Conservation (phyloP, 2,888 invertebrate species). For the Lithodes maja region DNA sequence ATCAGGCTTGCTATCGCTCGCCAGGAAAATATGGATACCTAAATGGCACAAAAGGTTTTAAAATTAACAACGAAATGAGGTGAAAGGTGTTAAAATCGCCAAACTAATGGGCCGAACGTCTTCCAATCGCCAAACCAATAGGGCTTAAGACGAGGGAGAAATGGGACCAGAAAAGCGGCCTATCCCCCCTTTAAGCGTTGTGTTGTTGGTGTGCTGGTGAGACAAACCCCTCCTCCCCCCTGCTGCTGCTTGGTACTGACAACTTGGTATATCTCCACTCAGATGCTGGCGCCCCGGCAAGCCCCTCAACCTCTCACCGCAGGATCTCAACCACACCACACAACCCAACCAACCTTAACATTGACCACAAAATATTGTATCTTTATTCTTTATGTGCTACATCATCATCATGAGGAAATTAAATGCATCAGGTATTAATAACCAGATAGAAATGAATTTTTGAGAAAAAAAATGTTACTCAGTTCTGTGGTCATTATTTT, state of each 20-base stretch:
- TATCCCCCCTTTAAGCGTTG: neutral
- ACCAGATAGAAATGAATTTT: constrained; percentile 5
- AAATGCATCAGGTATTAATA: constrained; percentile 61
- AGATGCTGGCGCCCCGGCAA: constrained; percentile 70
- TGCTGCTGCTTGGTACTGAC: constrained; percentile 66
- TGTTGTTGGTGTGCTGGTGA: constrained; percentile 43
- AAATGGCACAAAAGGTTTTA: too few species aligned
- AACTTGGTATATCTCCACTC: constrained; percentile 71
- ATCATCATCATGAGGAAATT: constrained; percentile 58
- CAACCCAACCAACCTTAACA: constrained; percentile 56
- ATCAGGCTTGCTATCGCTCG: too few species aligned
- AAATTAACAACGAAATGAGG: too few species aligned
- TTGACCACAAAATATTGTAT: constrained; percentile 53
- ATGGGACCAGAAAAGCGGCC: too few species aligned
- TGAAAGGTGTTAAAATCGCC: too few species aligned
- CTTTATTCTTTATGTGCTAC: constrained; percentile 56
- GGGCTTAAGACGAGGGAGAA: too few species aligned
- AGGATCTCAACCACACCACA: constrained; percentile 60
- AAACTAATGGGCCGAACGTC: too few species aligned
- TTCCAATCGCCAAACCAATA: too few species aligned
- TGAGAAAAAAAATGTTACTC: constrained; percentile 46
- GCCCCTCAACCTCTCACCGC: constrained; percentile 56
- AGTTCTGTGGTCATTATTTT: constrained; percentile 58
- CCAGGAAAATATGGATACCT: too few species aligned
- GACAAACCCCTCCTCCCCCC: constrained; percentile 12